These are phyloP conservation scores for Branchinecta lynchi DNA, from an alignment of 1,140 invertebrate genomes.

Conservation along the genomic window DNA sequence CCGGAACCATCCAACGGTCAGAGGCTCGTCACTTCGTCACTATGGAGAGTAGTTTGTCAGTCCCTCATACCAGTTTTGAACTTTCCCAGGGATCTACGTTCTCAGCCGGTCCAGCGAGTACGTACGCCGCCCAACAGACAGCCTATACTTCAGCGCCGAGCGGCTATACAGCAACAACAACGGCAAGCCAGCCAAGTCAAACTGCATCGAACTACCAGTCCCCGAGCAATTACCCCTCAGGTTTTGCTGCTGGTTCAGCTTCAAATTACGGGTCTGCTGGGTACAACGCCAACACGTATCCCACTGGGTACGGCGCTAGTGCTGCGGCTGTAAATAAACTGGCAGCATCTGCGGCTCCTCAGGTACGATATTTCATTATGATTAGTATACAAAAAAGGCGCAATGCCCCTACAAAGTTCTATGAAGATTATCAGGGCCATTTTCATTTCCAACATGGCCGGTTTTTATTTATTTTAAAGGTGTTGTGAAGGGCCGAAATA, in stretches of 20 bases:
- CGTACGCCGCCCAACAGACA: not conserved
- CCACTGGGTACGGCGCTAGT: not conserved
- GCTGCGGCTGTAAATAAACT: not conserved
- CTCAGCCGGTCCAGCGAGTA: not conserved
- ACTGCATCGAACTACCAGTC: not conserved
- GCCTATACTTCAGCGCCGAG: not conserved
- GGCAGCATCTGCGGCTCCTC: not conserved
- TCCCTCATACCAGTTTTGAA: too few relatives aligned
- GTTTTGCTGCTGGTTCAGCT: not conserved
- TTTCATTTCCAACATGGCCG: too few relatives aligned
- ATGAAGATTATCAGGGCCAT: not conserved
- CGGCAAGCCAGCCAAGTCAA: not conserved
- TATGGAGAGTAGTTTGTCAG: too few relatives aligned
- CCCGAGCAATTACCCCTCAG: not conserved
- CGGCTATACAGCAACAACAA: not conserved
- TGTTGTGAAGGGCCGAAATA: too few relatives aligned
- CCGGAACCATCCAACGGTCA: too few relatives aligned
- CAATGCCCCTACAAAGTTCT: not conserved
- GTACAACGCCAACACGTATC: not conserved
- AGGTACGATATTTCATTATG: not conserved
- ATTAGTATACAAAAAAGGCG: not conserved
- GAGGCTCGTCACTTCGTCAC: too few relatives aligned
- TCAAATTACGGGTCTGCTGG: not conserved
- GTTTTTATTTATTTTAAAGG: too few relatives aligned
- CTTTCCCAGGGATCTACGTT: not conserved